Conservation (phyloP, 2,888 invertebrate genomes). For the Tenthredo livida region DNA sequence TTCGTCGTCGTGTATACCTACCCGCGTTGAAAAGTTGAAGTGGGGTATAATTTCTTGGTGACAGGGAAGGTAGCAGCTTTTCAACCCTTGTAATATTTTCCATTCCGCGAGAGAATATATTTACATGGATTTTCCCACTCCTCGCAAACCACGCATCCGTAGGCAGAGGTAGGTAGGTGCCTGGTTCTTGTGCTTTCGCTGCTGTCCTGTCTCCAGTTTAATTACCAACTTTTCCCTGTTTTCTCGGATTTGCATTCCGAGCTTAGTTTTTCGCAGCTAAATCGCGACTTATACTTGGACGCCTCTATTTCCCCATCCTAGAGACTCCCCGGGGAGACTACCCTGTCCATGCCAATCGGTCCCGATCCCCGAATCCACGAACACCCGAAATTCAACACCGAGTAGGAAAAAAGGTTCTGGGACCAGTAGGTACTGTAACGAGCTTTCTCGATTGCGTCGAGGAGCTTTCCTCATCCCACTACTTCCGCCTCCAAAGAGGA, state of each 20-base stretch:
- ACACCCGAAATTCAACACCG: not conserved
- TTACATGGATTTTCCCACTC: constrained; percentile 76
- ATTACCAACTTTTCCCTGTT: constrained; percentile 75
- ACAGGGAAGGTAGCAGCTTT: constrained; percentile 73
- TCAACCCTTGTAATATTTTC: constrained; percentile 76
- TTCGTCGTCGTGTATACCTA: not conserved
- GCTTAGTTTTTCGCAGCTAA: constrained; percentile 63
- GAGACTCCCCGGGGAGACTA: not conserved
- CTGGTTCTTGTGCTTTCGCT: not conserved
- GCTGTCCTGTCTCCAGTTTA: constrained; percentile 62
- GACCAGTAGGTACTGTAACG: not conserved
- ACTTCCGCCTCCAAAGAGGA: not conserved
- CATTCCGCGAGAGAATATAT: constrained; percentile 71
- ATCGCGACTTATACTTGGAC: constrained; percentile 17
- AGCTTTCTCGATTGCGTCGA: constrained; percentile 28
- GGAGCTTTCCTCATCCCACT: not conserved
- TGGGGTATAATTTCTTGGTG: constrained; percentile 75
- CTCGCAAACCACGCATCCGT: not conserved
- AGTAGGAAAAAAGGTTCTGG: not conserved
- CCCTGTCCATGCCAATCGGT: constrained; percentile 5
- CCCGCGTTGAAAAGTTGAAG: constrained; percentile 58
- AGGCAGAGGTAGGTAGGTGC: not conserved
- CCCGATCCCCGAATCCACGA: constrained; percentile 11
- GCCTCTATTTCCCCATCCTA: not conserved
- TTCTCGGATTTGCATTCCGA: constrained; percentile 67